phyloP scores from a whole-genome alignment of 2,888 invertebrate genomes.

The Melipona beecheii region DNA sequence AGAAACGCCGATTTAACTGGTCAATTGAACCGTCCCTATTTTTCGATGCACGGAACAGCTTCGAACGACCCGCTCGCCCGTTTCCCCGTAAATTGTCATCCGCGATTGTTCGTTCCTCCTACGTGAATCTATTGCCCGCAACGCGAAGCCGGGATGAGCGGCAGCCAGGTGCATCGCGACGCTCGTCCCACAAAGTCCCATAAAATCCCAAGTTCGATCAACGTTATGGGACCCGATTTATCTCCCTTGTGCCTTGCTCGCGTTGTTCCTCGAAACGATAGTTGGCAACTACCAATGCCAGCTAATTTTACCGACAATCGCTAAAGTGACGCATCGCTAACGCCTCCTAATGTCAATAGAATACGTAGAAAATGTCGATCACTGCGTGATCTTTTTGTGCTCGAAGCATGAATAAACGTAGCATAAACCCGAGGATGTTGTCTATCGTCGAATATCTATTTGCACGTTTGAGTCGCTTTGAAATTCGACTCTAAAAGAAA shows the following conservation, averaged over 20 bases:
- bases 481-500: no score
- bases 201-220: slow-evolving; percentile 17
- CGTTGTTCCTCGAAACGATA: background rate
- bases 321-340: no score
- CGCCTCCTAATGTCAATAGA: no score
- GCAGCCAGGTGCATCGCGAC: slow-evolving; percentile 28
- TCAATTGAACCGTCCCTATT: slow-evolving; percentile 51
- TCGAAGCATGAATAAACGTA: no score
- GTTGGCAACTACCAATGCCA: background rate
- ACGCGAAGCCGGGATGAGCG: slow-evolving; percentile 12
- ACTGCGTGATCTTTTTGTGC: no score
- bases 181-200: slow-evolving; percentile 16
- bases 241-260: background rate
- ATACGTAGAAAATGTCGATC: no score
- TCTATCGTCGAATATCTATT: no score
- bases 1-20: slow-evolving; percentile 55
- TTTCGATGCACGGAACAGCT: slow-evolving; percentile 31
- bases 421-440: no score
- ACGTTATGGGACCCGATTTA: slow-evolving; percentile 5
- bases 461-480: no score
- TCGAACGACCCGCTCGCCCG: slow-evolving; percentile 23
- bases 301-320: background rate
- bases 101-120: slow-evolving; percentile 31
- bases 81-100: slow-evolving; percentile 49
- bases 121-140: slow-evolving; percentile 45